phyloP scores from a whole-genome alignment of 2,113 vertebrate genomes.

The Pardalotus punctatus region DNA sequence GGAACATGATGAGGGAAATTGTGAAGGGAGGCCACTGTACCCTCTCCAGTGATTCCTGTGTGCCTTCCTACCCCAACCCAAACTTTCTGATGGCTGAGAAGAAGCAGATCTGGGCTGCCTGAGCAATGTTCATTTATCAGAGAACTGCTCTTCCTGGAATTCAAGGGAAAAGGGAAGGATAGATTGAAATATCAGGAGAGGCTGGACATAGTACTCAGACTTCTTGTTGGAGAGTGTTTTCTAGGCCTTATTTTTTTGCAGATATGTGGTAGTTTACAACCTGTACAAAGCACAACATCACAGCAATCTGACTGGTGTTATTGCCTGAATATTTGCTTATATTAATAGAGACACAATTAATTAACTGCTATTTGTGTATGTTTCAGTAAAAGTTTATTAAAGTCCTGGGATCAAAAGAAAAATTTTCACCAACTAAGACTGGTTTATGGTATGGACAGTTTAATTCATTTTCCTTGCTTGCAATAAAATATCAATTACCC shows the following conservation, averaged over 20 bases:
- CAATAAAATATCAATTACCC: background rate
- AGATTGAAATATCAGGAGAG: background rate
- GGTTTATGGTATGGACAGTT: background rate
- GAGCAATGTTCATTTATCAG: background rate
- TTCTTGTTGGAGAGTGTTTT: background rate
- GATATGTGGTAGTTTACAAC: background rate
- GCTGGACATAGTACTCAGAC: background rate
- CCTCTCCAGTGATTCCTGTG: background rate
- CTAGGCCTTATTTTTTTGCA: background rate
- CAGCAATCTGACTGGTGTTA: background rate
- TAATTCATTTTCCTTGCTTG: background rate
- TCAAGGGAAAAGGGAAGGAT: background rate
- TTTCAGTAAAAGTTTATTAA: background rate
- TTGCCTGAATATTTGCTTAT: background rate
- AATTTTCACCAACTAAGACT: background rate
- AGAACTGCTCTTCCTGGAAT: background rate
- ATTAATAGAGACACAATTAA: background rate
- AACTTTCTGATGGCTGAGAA: background rate
- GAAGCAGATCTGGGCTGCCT: background rate
- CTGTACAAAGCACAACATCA: background rate
- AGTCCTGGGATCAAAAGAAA: background rate
- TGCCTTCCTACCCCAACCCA: background rate
- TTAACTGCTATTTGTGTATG: rapidly evolving
- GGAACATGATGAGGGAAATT: background rate
- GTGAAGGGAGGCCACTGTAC: background rate